phyloP scores from a whole-genome alignment of 2,797 vertebrate species.

The Myotis planiceps region DNA sequence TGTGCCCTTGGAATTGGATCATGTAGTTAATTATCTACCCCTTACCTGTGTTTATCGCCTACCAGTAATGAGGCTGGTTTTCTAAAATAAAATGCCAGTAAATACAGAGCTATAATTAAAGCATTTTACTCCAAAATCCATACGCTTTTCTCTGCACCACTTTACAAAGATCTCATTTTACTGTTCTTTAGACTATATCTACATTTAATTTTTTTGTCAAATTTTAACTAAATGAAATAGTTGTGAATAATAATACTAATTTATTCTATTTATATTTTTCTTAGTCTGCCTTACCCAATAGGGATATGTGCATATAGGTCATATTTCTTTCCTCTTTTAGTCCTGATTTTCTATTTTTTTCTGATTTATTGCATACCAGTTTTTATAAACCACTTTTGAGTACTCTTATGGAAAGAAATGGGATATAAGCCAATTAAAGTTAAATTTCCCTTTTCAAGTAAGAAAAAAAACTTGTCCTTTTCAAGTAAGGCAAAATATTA shows the following conservation, averaged over 20 bases:
- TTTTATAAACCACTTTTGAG: constrained; percentile 41
- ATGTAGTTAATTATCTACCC: neutral
- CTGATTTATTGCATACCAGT: constrained; percentile 1
- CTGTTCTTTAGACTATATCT: neutral
- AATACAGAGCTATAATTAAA: neutral
- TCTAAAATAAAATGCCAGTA: constrained; percentile 17
- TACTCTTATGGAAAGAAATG: constrained; percentile 49
- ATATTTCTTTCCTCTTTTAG: neutral
- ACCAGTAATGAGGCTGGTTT: neutral
- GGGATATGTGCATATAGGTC: neutral
- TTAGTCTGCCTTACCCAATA: constrained; percentile 13
- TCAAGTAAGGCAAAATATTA: neutral
- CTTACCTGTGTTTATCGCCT: neutral
- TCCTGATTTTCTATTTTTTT: constrained; percentile 24
- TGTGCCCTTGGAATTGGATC: constrained; percentile 8
- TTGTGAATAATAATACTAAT: constrained; percentile 7
- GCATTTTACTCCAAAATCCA: neutral
- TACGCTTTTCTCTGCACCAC: neutral
- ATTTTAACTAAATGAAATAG: constrained; percentile 16
- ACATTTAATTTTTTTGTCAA: constrained; percentile 37
- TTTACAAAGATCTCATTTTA: constrained; percentile 14
- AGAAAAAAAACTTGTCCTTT: neutral
- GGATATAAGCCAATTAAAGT: constrained; percentile 29
- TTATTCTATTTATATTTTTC: constrained; percentile 23
- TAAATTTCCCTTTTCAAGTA: constrained; percentile 57